Base-by-base conservation (phyloP, 2,113 vertebrate species). In the Ardeotis arabs region DNA sequence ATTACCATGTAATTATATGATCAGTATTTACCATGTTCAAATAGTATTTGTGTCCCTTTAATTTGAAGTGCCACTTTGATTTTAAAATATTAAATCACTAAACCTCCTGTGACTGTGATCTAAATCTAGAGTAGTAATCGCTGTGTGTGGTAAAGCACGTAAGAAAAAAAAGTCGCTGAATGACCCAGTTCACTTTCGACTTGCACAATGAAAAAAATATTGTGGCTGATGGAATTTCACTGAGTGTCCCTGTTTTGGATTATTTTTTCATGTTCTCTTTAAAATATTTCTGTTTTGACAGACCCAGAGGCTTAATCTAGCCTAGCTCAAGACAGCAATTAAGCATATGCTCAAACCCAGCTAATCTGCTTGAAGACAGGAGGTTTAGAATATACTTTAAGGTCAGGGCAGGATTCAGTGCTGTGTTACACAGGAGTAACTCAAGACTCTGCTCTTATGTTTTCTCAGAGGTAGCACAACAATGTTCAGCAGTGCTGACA, bases 11-110 rank as follows among this genome's bases (percentile, higher is more conserved):
- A 97, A 95, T 95, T 92, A 89, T 85, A 75, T 49, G 55, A 91
- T 87, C 88, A 87, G 50, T 45, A 79, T 89, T 94, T 96, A 73
- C 75, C 41, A 75, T 41, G 68, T 85, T 91, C 76, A 87, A 80
- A 91, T 44, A 59, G 22, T 55, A 93, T 89, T 92, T 91, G 69
- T 73, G 41, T 58, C 83, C 70, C 74, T 95, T 93, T 86, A 95
- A 93, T 95, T 93, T 95, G 35, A 93, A 96, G 66, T 88, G 39
- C 69, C 68, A 78, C 86, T 94, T 94, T 74, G 58, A 93, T 83
- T 97, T 86, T 73, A 77, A 95, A 91, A 90, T 94, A 96, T 78
- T 93, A 88, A 92, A 96, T 94, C 86, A 96, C 55, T 86, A 88
- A 94, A 60, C 75, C 67, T 87, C 69, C 76, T 63, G 35, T 63